Evolutionary conservation across 2,797 vertebrate genomes (phyloP), one percentile per base, ranked within the genome.

Genomic region (Bothrops alternatus): DNA sequence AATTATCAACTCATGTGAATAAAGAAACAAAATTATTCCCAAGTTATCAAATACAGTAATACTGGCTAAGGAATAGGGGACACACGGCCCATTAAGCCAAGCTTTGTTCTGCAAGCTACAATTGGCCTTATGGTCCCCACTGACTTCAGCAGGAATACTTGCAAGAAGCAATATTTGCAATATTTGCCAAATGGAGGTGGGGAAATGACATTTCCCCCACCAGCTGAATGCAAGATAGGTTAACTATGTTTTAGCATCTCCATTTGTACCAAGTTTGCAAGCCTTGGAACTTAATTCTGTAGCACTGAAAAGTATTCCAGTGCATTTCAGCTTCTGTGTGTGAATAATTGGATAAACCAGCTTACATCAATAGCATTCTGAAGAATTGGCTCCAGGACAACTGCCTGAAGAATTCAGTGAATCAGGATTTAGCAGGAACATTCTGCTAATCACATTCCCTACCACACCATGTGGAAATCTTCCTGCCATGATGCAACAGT

Each of bases 361-460:
- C 65, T 14, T 16, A 88, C 89, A 87, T 69, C 93, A 95, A 3
- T 89, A 93, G 82, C 93, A 94, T 47, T 94, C 92, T 89, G 92
- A 92, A 92, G 65, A 78, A 87, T 47, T 78, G 96, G 47, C 91
- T 91, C 14, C 10, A 69, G 47, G 18, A 93, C 60, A 93, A 88
- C 87, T 93, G 93, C 90, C 93, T 94, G 95, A 1, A 2, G 0
- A 94, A 96, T 92, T 92, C 61, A 94, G 87, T 94, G 95, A 95
- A 90, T 95, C 92, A 92, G 91, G 94, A 90, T 93, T 95, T 95
- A 95, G 96, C 94, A 94, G 92, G 91, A 82, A 91, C 90, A 93
- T 1, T 0, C 92, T 93, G 32, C 32, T 96, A 94, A 95, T 96
- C 92, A 65, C 93, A 96, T 93, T 96, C 90, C 86, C 92, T 95